phyloP scores from a whole-genome alignment of 2,888 invertebrate genomes.

The Peribatodes rhomboidaria region DNA sequence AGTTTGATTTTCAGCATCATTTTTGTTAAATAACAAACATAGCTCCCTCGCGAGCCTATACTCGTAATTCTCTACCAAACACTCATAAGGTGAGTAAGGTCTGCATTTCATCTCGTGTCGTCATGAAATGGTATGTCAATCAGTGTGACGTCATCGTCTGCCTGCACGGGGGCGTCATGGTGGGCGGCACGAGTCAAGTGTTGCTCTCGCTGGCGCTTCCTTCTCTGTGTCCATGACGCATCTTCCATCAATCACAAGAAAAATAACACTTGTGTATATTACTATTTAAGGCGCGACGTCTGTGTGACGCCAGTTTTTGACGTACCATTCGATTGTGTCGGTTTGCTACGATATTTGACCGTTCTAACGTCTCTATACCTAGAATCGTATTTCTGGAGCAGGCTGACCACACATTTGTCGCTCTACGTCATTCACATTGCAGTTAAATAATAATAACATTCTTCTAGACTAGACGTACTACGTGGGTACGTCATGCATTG shows the following conservation, averaged over 20 bases:
- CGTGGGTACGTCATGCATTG: not conserved
- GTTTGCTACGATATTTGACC: constrained; percentile 37
- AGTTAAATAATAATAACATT: not conserved
- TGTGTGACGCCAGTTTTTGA: constrained; percentile 46
- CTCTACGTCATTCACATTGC: not conserved
- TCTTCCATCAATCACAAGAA: constrained; percentile 51
- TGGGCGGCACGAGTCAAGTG: constrained; percentile 70
- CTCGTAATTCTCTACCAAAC: constrained; percentile 4
- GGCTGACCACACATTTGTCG: constrained; percentile 1
- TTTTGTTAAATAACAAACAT: no score
- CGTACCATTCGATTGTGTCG: constrained; percentile 28
- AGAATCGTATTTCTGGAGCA: constrained; percentile 19
- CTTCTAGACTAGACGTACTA: not conserved
- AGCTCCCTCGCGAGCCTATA: not conserved
- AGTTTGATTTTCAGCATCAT: not conserved
- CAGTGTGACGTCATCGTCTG: constrained; percentile 52
- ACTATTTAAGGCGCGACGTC: constrained; percentile 72
- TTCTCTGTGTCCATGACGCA: constrained; percentile 73
- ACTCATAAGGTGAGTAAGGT: constrained; percentile 35
- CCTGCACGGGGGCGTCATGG: constrained; percentile 52
- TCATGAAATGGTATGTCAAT: constrained; percentile 57
- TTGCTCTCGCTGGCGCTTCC: constrained; percentile 60
- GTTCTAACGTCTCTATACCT: constrained; percentile 25
- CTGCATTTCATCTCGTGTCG: constrained; percentile 57
- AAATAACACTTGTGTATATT: constrained; percentile 58